Base-by-base conservation (phyloP, 1,140 invertebrate species). In the Coptotermes formosanus region DNA sequence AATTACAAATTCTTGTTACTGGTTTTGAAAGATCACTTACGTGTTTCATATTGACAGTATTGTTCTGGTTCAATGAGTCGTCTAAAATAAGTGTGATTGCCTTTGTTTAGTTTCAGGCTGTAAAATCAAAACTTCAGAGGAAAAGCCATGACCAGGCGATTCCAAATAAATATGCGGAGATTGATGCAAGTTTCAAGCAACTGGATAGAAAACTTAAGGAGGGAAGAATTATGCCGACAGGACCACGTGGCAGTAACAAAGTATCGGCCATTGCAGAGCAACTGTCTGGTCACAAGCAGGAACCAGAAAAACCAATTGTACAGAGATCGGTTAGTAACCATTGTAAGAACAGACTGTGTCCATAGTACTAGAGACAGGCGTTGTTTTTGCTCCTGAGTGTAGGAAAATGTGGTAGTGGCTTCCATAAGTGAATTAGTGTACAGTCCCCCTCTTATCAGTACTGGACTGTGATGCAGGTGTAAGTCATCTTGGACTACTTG, bases 241-340 rank as follows among this genome's bases (percentile, higher is more conserved):
- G 94, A 14, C 91, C 93, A 87, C 89, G 94, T 86, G 96, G 96
- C 16, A 93, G 93, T 88, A 97, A 97, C 91, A 97, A 97, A 91
- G 97, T 97, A n/a, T 96, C 96, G 52, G 94, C 95, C 55, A 96
- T 97, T 92, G 96, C 96, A 43, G 95, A 96, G 87, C 95, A 96
- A 89, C 94, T 97, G 89, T 92, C 93, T 32, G 92, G 91, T 87
- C 95, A 94, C 89, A 94, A 94, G 90, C 93, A 94, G 87, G 92
- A 94, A 85, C 89, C 90, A 85, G 91, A 93, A 87, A 92, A 92
- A 88, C 89, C 89, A 59, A 88, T 82, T 23, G 59, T 91, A 75
- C 93, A 93, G 88, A 94, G 93, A 93, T 94, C 92, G 90, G 94
- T 94, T 93, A 94, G 92, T 93, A 91, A 30, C 30, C 14, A 55